A percentile compares a stretch with the other conserved stretches of the same genome.
phyloP scores from a whole-genome alignment of 2,888 invertebrate species.

The Euclidia mi region DNA sequence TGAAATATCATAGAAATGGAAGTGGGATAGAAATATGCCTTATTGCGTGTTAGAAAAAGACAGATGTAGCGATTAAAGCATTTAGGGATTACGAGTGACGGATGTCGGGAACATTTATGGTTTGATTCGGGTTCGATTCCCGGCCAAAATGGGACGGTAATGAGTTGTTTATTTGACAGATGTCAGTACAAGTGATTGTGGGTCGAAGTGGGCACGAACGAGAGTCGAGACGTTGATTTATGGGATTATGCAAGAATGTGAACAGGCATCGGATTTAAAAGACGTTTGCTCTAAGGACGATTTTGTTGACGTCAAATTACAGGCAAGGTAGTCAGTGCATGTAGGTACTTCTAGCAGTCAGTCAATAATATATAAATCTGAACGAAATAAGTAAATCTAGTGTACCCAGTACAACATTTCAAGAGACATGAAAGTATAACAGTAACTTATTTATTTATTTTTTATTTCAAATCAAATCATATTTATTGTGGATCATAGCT shows the following conservation, averaged over 20 bases:
- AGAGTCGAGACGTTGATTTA: slow-evolving; percentile 2
- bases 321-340: no score
- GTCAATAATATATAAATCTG: no score
- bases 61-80: slow-evolving; percentile 59
- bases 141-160: slow-evolving; percentile 67
- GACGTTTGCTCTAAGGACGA: neutral
- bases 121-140: slow-evolving; percentile 66
- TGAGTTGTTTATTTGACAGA: slow-evolving; percentile 83
- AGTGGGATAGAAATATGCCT: slow-evolving; percentile 60
- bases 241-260: slow-evolving; percentile 1
- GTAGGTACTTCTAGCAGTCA: no score
- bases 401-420: no score
- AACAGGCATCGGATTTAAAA: neutral
- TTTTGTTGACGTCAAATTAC: no score
- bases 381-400: no score
- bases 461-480: no score
- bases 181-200: slow-evolving; percentile 65
- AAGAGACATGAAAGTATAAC: no score
- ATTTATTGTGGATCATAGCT: no score
- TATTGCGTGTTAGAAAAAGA: slow-evolving; percentile 44
- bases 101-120: slow-evolving; percentile 71
- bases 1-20: slow-evolving; percentile 66
- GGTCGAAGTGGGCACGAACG: slow-evolving; percentile 8
- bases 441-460: no score
- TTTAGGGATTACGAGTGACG: slow-evolving; percentile 73